phyloP scores from a whole-genome alignment of 1,140 invertebrate genomes.

The Andrena cerasifolii region DNA sequence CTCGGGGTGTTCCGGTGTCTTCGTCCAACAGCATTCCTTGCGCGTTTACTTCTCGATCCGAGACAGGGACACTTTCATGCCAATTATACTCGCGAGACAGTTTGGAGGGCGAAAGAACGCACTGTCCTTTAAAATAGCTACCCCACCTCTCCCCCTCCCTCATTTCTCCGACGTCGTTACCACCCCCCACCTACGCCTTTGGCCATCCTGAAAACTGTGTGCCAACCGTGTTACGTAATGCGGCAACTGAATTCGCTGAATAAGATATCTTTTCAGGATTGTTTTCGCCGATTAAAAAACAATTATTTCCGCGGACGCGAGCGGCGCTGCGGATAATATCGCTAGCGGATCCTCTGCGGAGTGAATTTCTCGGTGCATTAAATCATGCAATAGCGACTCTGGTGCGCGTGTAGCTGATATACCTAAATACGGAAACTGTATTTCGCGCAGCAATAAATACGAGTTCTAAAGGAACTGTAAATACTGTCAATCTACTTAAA shows the following conservation, averaged over 20 bases:
- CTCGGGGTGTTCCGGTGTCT: too few species aligned
- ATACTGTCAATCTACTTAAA: slow-evolving; percentile 20
- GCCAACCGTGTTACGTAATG: slow-evolving; percentile 24
- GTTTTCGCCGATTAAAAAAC: slow-evolving; percentile 1
- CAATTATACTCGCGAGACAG: not conserved
- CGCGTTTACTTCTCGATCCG: not conserved
- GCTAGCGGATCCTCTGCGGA: too few species aligned
- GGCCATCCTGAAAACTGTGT: slow-evolving; percentile 3
- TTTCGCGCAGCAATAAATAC: not conserved
- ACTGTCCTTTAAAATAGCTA: slow-evolving; percentile 14
- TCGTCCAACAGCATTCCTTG: too few species aligned
- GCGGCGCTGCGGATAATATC: too few species aligned
- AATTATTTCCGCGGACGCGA: not conserved
- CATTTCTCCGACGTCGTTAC: not conserved
- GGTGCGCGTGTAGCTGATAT: too few species aligned
- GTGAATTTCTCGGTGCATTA: too few species aligned
- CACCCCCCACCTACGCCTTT: not conserved
- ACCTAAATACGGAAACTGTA: not conserved
- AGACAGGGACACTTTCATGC: not conserved
- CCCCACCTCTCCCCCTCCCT: not conserved
- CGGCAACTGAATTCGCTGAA: not conserved
- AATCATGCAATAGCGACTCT: too few species aligned
- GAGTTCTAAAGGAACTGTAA: slow-evolving; percentile 22
- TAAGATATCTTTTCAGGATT: not conserved
- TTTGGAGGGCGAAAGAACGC: not conserved